A percentile compares a stretch with the other conserved stretches of the same genome.
phyloP scores from a whole-genome alignment of 2,888 invertebrate genomes.

The Trichacis sp. region DNA sequence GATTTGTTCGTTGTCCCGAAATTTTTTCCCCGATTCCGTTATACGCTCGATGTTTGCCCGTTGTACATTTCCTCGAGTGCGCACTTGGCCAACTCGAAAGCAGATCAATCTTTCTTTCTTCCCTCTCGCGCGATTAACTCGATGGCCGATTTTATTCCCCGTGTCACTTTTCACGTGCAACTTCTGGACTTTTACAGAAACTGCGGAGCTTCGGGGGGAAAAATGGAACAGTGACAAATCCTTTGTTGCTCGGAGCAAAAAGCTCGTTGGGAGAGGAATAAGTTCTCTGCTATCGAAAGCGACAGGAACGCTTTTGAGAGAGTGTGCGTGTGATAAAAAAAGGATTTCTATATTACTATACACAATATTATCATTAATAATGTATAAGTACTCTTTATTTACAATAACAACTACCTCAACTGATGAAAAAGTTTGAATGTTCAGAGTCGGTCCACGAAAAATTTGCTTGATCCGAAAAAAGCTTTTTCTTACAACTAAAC shows the following conservation, averaged over 20 bases:
- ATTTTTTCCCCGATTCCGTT: constrained; percentile 23
- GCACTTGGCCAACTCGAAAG: constrained; percentile 23
- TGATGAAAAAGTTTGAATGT: too few relatives aligned
- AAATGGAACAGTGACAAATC: constrained; percentile 20
- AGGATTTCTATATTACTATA: too few relatives aligned
- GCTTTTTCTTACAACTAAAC: too few relatives aligned
- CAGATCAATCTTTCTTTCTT: constrained; percentile 33
- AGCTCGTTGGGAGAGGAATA: not conserved
- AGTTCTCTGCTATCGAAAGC: not conserved
- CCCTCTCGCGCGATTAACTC: constrained; percentile 34
- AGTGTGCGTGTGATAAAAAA: too few relatives aligned
- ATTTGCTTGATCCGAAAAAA: too few relatives aligned
- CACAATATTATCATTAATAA: too few relatives aligned
- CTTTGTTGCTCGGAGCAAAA: constrained; percentile 1
- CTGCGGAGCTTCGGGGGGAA: constrained; percentile 8
- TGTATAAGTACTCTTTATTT: too few relatives aligned
- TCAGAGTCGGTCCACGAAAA: too few relatives aligned
- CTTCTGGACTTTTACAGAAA: constrained; percentile 19
- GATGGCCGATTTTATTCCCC: constrained; percentile 31
- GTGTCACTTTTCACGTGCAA: constrained; percentile 33
- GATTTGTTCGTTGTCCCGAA: constrained; percentile 23
- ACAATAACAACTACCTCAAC: too few relatives aligned
- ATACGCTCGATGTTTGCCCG: constrained; percentile 19
- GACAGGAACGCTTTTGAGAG: not conserved
- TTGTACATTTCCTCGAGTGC: constrained; percentile 26